Percentiles rank a stretch among this genome's conserved stretches.
Evolutionary conservation across 2,113 vertebrate genomes (phyloP).

Genomic region (Pteropus alecto): DNA sequence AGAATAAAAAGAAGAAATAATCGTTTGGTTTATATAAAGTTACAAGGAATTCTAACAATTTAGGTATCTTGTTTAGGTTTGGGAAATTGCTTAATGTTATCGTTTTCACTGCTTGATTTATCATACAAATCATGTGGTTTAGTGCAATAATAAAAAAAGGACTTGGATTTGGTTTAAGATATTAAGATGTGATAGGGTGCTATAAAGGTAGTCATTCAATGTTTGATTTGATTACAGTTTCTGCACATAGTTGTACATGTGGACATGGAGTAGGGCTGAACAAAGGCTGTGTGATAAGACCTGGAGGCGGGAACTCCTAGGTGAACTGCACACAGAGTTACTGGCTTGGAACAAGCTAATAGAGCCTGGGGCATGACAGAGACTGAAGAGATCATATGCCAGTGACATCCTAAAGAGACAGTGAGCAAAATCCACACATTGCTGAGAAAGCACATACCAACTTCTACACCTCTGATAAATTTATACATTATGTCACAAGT

Average conservation of each 20-base stretch:
- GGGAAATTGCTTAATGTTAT: neutral
- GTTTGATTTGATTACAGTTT: neutral
- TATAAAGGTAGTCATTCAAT: neutral
- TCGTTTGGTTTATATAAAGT: neutral
- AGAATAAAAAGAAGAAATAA: neutral
- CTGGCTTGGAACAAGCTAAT: neutral
- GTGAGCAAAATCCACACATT: neutral
- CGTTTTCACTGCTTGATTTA: neutral
- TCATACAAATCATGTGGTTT: neutral
- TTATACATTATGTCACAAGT: neutral
- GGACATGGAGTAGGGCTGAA: neutral
- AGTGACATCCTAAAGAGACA: neutral
- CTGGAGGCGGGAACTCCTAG: neutral
- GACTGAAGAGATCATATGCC: neutral
- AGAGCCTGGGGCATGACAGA: neutral
- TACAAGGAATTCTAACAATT: constrained; percentile 26
- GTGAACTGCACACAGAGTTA: fast-evolving
- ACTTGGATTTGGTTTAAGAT: neutral
- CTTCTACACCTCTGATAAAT: neutral
- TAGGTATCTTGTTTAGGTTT: neutral
- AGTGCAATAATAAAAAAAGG: neutral
- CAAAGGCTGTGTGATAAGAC: neutral
- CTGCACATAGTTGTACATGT: neutral
- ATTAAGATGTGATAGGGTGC: neutral
- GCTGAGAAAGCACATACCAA: neutral